Evolutionary conservation across 2,888 invertebrate species (phyloP).

Genomic region (Lycocerus yunnanus): DNA sequence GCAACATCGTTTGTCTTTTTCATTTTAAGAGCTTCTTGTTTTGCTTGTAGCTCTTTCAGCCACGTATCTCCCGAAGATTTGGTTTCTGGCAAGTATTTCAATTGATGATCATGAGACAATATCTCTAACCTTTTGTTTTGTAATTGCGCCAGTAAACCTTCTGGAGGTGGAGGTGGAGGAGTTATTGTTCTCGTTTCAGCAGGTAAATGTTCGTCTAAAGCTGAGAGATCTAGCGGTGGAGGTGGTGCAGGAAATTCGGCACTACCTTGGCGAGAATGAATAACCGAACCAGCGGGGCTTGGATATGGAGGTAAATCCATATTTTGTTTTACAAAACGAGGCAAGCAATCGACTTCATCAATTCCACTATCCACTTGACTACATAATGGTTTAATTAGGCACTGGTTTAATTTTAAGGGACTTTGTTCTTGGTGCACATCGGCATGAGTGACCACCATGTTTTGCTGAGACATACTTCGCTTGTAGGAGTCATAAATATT

Average conservation of each 20-base stretch:
- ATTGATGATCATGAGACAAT: constrained; percentile 55
- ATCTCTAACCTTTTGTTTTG: constrained; percentile 68
- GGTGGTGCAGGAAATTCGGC: constrained; percentile 92
- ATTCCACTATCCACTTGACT: constrained; percentile 58
- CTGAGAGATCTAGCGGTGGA: constrained; percentile 72
- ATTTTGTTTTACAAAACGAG: constrained; percentile 53
- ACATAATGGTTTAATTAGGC: constrained; percentile 40
- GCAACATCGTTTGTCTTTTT: constrained; percentile 59
- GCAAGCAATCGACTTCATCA: constrained; percentile 70
- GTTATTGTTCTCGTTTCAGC: constrained; percentile 35
- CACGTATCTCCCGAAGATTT: constrained; percentile 64
- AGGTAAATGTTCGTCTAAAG: constrained; percentile 62
- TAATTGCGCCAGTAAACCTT: constrained; percentile 58
- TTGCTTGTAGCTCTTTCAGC: constrained; percentile 79
- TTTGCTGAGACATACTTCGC: constrained; percentile 37
- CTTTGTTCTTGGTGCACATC: constrained; percentile 85
- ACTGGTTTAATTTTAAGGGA: constrained; percentile 61
- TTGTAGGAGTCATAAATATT: not conserved
- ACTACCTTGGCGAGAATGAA: constrained; percentile 84
- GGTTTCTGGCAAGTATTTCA: constrained; percentile 44
- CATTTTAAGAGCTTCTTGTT: constrained; percentile 68
- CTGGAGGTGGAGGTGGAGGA: constrained; percentile 41
- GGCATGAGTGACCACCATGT: constrained; percentile 75
- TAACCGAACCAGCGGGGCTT: constrained; percentile 74
- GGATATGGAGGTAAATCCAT: constrained; percentile 80